These are phyloP conservation scores for Triops longicaudatus DNA, from an alignment of 1,140 invertebrate species.

Conservation along the genomic window DNA sequence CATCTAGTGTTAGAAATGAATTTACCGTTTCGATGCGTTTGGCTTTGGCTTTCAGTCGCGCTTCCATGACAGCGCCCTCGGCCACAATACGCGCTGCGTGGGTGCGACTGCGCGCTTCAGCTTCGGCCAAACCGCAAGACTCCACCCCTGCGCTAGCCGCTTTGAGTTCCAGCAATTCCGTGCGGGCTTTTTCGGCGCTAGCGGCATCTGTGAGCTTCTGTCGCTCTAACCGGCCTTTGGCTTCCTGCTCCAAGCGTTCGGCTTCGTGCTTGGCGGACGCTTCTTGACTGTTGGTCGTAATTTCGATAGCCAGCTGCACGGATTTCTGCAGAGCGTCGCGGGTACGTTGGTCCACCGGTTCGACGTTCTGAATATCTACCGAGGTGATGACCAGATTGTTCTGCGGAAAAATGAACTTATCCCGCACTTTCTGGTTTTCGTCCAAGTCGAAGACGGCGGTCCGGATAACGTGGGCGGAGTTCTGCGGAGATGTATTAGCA, in stretches of 20 bases:
- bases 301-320: conserved; percentile 47
- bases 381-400: conserved; percentile 46
- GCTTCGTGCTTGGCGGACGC: conserved; percentile 48
- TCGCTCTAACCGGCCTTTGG: conserved; percentile 44
- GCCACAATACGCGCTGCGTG: conserved; percentile 46
- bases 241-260: conserved; percentile 47
- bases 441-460: conserved; percentile 47
- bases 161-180: conserved; percentile 43
- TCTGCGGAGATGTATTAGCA: conserved; percentile 37
- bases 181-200: conserved; percentile 43
- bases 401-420: conserved; percentile 42
- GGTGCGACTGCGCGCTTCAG: conserved; percentile 45
- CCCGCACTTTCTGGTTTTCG: conserved; percentile 40
- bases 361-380: conserved; percentile 48
- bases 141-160: conserved; percentile 39
- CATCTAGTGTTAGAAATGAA: conserved; percentile 21
- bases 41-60: conserved; percentile 44
- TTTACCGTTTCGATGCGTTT: conserved; percentile 45
- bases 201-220: conserved; percentile 46
- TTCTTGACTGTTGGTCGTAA: conserved; percentile 45
- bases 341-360: conserved; percentile 49
- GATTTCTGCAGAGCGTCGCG: conserved; percentile 47
- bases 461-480: conserved; percentile 46
- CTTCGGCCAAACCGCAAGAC: conserved; percentile 45
- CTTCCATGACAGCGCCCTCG: conserved; percentile 46